Conservation (phyloP, 2,113 vertebrate genomes). For the Ophiodon elongatus region DNA sequence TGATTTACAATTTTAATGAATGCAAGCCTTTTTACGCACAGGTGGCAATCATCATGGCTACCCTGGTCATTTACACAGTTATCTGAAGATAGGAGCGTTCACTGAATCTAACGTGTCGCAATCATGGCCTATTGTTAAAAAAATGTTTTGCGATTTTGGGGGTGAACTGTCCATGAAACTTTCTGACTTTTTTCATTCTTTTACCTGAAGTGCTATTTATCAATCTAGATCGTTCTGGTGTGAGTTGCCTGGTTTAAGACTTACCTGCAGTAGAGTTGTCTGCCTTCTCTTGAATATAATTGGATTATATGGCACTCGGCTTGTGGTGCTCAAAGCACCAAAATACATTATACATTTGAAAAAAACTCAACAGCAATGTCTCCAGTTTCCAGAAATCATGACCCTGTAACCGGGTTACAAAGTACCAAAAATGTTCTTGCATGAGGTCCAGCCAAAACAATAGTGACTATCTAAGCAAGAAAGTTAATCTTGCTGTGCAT, state of each 20-base stretch:
- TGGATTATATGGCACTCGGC: background rate
- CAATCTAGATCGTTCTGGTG: background rate
- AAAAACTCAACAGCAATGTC: background rate
- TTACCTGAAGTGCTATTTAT: no score
- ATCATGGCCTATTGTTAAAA: no score
- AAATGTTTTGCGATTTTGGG: no score
- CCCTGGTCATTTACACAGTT: no score
- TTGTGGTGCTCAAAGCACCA: background rate
- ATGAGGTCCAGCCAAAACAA: background rate
- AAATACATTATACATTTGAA: background rate
- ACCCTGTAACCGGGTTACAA: background rate
- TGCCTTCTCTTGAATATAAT: background rate
- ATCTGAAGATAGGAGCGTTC: no score
- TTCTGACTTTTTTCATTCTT: no score
- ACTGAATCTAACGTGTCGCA: no score
- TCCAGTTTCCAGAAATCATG: background rate
- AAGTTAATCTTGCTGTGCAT: conserved; percentile 12
- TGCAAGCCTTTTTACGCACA: no score
- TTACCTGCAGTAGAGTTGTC: background rate
- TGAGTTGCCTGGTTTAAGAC: background rate
- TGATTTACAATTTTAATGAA: no score
- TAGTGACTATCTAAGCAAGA: conserved; percentile 4
- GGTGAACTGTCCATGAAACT: no score
- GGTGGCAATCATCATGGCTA: no score
- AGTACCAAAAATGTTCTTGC: background rate